Base-by-base conservation (phyloP, 23 tunicate genomes). In the Trididemnum nubilum region DNA sequence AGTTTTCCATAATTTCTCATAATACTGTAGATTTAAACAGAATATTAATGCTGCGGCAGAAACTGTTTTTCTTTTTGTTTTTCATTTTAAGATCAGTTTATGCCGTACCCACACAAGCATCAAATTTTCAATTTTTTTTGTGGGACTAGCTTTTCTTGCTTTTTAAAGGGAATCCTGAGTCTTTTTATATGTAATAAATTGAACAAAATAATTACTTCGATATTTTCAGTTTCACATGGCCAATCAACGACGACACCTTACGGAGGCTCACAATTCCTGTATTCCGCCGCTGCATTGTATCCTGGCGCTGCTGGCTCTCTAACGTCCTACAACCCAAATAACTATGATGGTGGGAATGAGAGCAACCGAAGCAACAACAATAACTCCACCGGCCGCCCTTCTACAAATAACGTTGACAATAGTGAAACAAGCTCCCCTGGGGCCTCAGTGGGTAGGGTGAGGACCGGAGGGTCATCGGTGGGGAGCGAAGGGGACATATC, bases 401-500 rank as follows among this genome's bases (percentile, higher is more conserved):
- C 79, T 1, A 5, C 65, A 26, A 76, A 59, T 73, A 82, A 89
- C 64, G 90, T 76, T 2, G 90, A 90, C 33, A 33, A 72, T 34
- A 87, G 60, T 40, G 87, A 81, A 71, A 52, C 80, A 2, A 77
- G 65, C 35, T 83, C 92, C 27, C 92, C 89, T 35, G 81, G 81
- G 71, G 64, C 73, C 31, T 58, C 71, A 15, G 73, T 64, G 23
- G 83, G 97, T 3, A 33, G 97, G 31, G 82, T 63, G 71, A 76
- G 97, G 33, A 64, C 82, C 9, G 86, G 85, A n/a, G 92, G 89
- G 25, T 85, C 90, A 2, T 85, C 90, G 1, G 96, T 90, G 9
- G 97, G 91, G 19, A 87, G 92, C 39, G 97, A 92, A 35, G 91
- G 81, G 33, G 97, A 92, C 39, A 73, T 92, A 21, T 87, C 92